Base-by-base conservation (phyloP, 2,113 vertebrate species). In the Pachyramphus minor region DNA sequence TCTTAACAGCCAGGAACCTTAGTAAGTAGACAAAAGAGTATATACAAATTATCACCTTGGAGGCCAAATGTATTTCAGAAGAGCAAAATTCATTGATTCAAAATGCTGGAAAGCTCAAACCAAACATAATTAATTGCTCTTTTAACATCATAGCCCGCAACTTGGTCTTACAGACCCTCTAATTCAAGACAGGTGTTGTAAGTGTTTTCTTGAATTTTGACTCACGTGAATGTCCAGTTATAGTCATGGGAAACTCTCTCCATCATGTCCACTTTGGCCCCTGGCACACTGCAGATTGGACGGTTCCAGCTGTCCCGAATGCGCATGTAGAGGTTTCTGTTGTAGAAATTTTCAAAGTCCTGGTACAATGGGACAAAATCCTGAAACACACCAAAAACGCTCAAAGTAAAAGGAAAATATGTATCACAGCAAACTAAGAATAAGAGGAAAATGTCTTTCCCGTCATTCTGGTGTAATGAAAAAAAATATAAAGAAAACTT, bases 321-420 rank as follows among this genome's bases (percentile, higher is more conserved):
- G 69, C 99, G 98, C 99, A 99, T 99, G 95, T 99, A 99, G 52
- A 99, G 97, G 93, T 99, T 99, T 89, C 99, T 98, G 72, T 98
- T 99, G 97, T 99, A 99, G 93, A 99, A 99, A 96, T 99, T 99
- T 97, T 99, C 99, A 31, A 99, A 99, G 97, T 99, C 99, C 90
- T 99, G 99, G 97, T 99, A 99, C 69, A 99, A 96, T 8, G 99
- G 98, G 50, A 99, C 99, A 89, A 99, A 99, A 84, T 99, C 99
- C 99, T 99, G 95, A 73, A 93, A 95, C 74, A 91, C 28, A 93
- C 12, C 19, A 77, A 93, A 71, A 73, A 11, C 41, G 71, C 37
- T 93, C 69, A 49, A 89, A 83, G 58, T 62, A 80, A 84, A 79
- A 66, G 6, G 23, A 84, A 92, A 78, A 41, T 19, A 59, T 5